Percentiles rank a stretch among this genome's conserved stretches.
Conservation (phyloP, 2,888 invertebrate species). For the Lepeophtheirus nordmannii region DNA sequence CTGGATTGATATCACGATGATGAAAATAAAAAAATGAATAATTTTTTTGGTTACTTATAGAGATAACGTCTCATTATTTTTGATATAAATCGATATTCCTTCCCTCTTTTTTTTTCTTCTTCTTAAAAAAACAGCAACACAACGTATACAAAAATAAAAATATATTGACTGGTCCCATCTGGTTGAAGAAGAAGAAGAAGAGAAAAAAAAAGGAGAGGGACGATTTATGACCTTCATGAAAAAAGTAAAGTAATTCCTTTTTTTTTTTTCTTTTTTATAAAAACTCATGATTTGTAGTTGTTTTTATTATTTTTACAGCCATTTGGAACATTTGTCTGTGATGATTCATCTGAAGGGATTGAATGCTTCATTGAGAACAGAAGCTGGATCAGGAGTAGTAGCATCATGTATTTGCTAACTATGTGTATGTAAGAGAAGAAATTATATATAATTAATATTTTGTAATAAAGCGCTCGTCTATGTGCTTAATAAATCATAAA, state of each 20-base stretch:
- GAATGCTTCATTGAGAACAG: not conserved
- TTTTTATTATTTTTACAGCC: not conserved
- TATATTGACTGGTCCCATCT: constrained; percentile 3
- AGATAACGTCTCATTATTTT: not conserved
- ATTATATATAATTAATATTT: too few relatives aligned
- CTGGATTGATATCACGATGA: not conserved
- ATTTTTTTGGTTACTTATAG: too few relatives aligned
- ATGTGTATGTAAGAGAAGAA: too few relatives aligned
- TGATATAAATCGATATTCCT: not conserved
- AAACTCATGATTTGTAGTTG: constrained; percentile 8
- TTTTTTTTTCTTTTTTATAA: too few relatives aligned
- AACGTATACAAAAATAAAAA: not conserved
- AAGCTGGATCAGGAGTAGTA: too few relatives aligned
- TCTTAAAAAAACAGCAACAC: not conserved
- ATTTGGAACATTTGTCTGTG: constrained; percentile 5
- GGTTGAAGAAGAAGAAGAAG: not conserved
- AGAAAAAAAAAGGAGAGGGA: not conserved
- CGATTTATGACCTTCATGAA: constrained; percentile 6
- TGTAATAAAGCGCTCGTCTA: too few relatives aligned
- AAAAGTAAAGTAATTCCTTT: constrained; percentile 2
- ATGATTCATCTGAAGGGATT: constrained; percentile 6
- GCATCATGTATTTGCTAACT: too few relatives aligned
- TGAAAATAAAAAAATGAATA: too few relatives aligned
- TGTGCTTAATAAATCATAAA: too few relatives aligned
- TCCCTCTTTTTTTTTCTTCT: not conserved